Evolutionary conservation across 2,797 vertebrate genomes (phyloP), one percentile per base, ranked within the genome.

Genomic region (Neosilurus hyrtlii): DNA sequence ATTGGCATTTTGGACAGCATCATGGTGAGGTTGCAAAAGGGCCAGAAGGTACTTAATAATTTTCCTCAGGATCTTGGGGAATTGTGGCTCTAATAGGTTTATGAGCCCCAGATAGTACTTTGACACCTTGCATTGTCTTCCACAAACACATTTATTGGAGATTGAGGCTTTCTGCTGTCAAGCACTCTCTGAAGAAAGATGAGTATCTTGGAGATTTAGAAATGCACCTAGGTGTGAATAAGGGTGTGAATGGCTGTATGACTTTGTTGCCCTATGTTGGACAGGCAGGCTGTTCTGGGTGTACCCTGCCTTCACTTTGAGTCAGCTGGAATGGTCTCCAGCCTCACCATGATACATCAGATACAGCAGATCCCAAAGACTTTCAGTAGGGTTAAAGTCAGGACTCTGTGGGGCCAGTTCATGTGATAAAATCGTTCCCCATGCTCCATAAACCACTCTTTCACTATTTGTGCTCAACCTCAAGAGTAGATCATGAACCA

Each of bases 91-190:
- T 43, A 61, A 76, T 76, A 49, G 24, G 35, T 4, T 61, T n/a
- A 61, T 15, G 22, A 43, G 57, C 35, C 57, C 35, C 57, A n/a
- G 74, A 43, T 49, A 57, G 16, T 74, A 59, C 52, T 57, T 22
- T 74, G 73, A 37, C 3, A 26, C 73, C 37, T 26, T 75, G 73
- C 54, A 75, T 35, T 75, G 26, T 54, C 30, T 35, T 16, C 18
- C 52, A 74, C 72, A 74, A 30, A 74, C 52, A 37, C 18, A 11
- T 75, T 75, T 59, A 73, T 54, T 54, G 15, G 52, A 54, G 24
- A 75, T n/a, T 59, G 56, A 37, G 56, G n/a, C 1, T 59, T 75
- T 75, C 5, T 26, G 2, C 18, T 59, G 18, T n/a, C 51, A 51
- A 18, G 24, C 70, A 73, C n/a, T 24, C 70, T 49, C 54, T 37